phyloP scores from a whole-genome alignment of 2,113 vertebrate genomes.

The Ptychochromis oligacanthus region DNA sequence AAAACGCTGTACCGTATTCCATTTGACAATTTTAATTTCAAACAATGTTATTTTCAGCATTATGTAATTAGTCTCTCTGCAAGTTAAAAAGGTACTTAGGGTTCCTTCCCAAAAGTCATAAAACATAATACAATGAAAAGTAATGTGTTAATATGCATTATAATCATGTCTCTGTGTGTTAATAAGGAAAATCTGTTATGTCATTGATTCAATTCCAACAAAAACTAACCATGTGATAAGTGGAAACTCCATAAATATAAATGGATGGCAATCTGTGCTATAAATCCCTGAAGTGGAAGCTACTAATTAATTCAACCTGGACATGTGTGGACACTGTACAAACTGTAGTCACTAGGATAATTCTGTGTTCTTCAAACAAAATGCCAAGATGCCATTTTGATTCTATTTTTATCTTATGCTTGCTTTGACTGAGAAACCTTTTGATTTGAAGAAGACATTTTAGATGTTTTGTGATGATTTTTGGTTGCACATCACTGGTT shows the following conservation, averaged over 20 bases:
- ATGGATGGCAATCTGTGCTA: background rate
- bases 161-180: background rate
- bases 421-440: too few species aligned
- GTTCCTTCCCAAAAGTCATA: background rate
- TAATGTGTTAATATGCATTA: background rate
- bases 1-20: background rate
- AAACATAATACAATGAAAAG: background rate
- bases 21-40: conserved; percentile 10
- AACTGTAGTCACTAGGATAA: background rate
- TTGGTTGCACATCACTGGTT: background rate
- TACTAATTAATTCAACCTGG: conserved; percentile 1
- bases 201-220: background rate
- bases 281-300: background rate
- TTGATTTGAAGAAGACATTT: background rate
- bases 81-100: conserved; percentile 1
- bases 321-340: background rate
- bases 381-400: background rate
- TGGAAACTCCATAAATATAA: background rate
- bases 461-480: background rate
- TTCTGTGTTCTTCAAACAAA: background rate
- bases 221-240: background rate
- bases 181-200: background rate
- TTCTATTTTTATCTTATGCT: background rate
- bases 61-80: conserved; percentile 18
- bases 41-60: conserved; percentile 23